A percentile compares a stretch with the other conserved stretches of the same genome.
phyloP scores from a whole-genome alignment of 2,888 invertebrate species.

The Agrotis ipsilon region DNA sequence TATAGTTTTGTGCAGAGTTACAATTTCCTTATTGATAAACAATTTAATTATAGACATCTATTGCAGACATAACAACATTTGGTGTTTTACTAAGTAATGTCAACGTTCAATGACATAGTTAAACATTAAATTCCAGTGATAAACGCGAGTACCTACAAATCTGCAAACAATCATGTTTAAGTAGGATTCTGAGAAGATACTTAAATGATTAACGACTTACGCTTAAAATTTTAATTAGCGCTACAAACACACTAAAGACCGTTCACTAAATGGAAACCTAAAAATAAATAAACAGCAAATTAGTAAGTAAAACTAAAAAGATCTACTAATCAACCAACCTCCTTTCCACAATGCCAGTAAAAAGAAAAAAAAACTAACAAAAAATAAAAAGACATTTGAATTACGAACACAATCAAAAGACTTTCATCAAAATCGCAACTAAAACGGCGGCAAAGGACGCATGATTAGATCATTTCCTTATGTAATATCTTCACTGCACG shows the following conservation, averaged over 20 bases:
- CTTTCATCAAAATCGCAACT: constrained; percentile 16
- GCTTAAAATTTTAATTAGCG: constrained; percentile 1
- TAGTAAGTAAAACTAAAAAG: background rate
- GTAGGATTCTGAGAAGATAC: constrained; percentile 18
- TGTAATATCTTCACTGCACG: constrained; percentile 68
- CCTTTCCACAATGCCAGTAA: background rate
- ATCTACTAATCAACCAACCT: background rate
- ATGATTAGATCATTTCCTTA: constrained; percentile 67
- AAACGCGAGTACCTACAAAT: constrained; percentile 21
- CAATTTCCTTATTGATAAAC: constrained; percentile 61
- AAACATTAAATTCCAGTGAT: constrained; percentile 24
- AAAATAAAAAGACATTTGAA: constrained; percentile 9
- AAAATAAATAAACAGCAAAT: background rate
- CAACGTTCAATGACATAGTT: constrained; percentile 45
- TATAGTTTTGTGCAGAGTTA: constrained; percentile 43
- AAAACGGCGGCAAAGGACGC: constrained; percentile 42
- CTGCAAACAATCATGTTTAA: constrained; percentile 4
- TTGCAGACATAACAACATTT: constrained; percentile 9
- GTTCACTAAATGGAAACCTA: no score
- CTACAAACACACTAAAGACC: background rate
- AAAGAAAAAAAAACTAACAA: background rate
- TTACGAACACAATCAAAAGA: constrained; percentile 24
- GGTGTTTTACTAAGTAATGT: constrained; percentile 5
- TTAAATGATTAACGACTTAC: constrained; percentile 24
- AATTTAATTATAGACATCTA: constrained; percentile 43